Evolutionary conservation across 2,888 invertebrate species (phyloP).

Genomic region (Drosophila tanythrix): DNA sequence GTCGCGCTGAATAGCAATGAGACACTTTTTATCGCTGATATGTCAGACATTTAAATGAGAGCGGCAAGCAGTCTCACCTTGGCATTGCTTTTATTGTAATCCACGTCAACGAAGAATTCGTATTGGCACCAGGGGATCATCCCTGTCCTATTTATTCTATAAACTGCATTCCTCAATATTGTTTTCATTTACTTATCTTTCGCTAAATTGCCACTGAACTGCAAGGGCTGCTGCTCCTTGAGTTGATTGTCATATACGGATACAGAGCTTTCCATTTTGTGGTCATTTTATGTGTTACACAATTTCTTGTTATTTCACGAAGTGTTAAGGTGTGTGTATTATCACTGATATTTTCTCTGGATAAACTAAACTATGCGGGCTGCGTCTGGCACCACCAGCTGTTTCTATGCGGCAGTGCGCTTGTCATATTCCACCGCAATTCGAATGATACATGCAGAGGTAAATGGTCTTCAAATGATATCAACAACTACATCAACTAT

Average conservation of each 20-base stretch:
- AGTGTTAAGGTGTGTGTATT: neutral
- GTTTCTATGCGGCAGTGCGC: constrained; percentile 44
- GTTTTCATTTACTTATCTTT: constrained; percentile 1
- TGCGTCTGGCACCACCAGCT: neutral
- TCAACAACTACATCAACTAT: constrained; percentile 60
- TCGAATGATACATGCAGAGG: constrained; percentile 1
- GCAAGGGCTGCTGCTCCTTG: neutral
- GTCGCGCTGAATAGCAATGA: neutral
- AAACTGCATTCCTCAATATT: constrained; percentile 6
- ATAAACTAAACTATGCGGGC: neutral
- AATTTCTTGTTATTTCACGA: neutral
- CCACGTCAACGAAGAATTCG: constrained; percentile 18
- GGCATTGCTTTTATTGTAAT: constrained; percentile 22
- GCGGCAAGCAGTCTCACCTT: constrained; percentile 17
- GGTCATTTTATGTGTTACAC: neutral
- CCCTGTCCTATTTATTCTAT: constrained; percentile 27
- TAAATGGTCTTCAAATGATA: constrained; percentile 17
- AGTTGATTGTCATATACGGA: too few species aligned
- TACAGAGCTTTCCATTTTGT: constrained; percentile 9
- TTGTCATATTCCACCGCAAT: constrained; percentile 50
- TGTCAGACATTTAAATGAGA: constrained; percentile 10
- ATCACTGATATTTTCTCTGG: neutral
- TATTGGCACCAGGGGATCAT: constrained; percentile 44
- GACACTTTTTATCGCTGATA: neutral
- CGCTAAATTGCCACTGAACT: neutral